Evolutionary conservation across 2,113 vertebrate species (phyloP), one percentile per base, ranked within the genome.

Genomic region (Anoplopoma fimbria): DNA sequence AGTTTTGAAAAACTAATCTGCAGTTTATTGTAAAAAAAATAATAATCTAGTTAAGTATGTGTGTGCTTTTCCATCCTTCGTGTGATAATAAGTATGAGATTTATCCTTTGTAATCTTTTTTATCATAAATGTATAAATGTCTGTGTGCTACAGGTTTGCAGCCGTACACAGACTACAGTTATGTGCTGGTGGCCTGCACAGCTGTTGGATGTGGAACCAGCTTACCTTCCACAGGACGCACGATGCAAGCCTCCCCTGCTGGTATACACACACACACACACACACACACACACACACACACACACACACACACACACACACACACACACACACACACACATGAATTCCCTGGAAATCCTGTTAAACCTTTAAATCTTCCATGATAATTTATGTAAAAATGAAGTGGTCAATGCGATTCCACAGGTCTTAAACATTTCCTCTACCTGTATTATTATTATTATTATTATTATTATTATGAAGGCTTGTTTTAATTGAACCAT

Each of bases 141-240:
- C 13, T 92, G 14, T 86, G 70, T 87, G 47, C 84, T 88, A 77
- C 92, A 98, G 98, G 94, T 93, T 95, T 99, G 62, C 94, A 96
- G 91, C 96, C 97, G 0, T 95, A 96, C 85, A 96, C 94, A 77
- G 93, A 95, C 92, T 98, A 98, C 94, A 96, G 91, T 83, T 98
- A 97, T 86, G 90, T 93, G 75, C 90, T 99, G 65, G 90, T 92
- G 69, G 96, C 95, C 36, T 99, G 97, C 84, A 97, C 97, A 75
- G 94, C 96, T 89, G 95, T 89, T 7, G 97, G 97, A 57, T 98
- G 97, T 86, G 82, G 95, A 90, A 93, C 95, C 69, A 98, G 97
- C 57, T 92, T 92, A 67, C 93, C 96, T 87, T 93, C 95, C 88
- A 92, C 95, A 88, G 96, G 96, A 94, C 95, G 91, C 88, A 99